Conservation (phyloP, 2,113 vertebrate species). For the Bettongia penicillata region DNA sequence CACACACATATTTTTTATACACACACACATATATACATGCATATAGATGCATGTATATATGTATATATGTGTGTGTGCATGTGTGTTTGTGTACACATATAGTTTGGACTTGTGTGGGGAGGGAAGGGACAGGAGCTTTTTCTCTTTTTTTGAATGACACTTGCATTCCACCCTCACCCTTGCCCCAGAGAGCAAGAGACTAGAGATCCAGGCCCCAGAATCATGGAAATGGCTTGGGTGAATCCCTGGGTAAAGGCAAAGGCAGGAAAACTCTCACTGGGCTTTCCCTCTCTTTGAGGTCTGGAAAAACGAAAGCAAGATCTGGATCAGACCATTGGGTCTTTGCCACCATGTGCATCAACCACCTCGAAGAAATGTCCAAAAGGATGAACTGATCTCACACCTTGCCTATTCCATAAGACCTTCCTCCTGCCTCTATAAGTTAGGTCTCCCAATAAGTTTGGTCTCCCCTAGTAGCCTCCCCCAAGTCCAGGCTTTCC, state of each 20-base stretch:
- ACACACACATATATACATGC: too few relatives aligned
- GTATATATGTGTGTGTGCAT: too few relatives aligned
- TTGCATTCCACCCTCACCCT: neutral
- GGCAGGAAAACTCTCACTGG: neutral
- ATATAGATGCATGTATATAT: too few relatives aligned
- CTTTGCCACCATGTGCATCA: slow-evolving; percentile 47
- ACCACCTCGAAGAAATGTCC: neutral
- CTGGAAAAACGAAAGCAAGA: slow-evolving; percentile 57
- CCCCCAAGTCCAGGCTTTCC: neutral
- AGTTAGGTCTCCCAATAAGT: too few relatives aligned
- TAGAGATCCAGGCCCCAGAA: neutral
- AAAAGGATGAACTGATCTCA: neutral
- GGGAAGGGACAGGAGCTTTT: neutral
- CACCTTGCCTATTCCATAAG: neutral
- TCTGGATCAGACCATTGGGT: slow-evolving; percentile 23
- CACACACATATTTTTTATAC: too few relatives aligned
- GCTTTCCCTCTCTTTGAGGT: slow-evolving; percentile 52
- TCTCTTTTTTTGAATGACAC: neutral
- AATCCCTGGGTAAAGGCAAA: neutral
- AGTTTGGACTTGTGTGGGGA: neutral
- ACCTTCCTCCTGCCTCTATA: rapidly evolving
- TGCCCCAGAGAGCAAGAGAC: neutral
- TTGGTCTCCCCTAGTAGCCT: neutral
- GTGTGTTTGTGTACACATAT: neutral
- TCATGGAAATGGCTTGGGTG: neutral